phyloP scores from a whole-genome alignment of 2,888 invertebrate genomes.

The Pheosia tremula region DNA sequence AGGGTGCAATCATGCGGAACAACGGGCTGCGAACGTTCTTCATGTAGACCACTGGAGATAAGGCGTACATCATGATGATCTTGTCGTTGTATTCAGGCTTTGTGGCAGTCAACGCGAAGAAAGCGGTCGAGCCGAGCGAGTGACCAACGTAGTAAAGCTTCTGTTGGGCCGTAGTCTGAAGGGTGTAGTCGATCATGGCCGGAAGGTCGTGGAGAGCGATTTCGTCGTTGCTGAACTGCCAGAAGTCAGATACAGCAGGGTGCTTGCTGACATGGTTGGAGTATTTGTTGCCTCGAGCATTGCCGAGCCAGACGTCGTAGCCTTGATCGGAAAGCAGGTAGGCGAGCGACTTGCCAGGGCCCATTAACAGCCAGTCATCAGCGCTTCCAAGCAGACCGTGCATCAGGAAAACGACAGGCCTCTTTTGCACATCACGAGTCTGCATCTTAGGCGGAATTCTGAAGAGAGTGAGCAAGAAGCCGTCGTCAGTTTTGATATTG shows the following conservation, averaged over 20 bases:
- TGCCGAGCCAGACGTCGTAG: slow-evolving; percentile 78
- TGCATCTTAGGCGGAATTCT: slow-evolving; percentile 63
- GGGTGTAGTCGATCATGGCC: slow-evolving; percentile 72
- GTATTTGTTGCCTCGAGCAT: slow-evolving; percentile 73
- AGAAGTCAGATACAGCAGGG: slow-evolving; percentile 66
- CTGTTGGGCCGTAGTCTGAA: slow-evolving; percentile 58
- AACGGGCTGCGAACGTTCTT: slow-evolving; percentile 69
- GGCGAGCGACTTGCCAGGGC: slow-evolving; percentile 80
- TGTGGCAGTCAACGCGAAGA: slow-evolving; percentile 65
- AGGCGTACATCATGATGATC: slow-evolving; percentile 68
- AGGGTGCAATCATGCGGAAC: slow-evolving; percentile 69
- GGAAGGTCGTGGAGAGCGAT: slow-evolving; percentile 73
- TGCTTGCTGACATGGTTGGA: slow-evolving; percentile 68
- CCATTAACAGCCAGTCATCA: slow-evolving; percentile 88
- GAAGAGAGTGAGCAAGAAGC: slow-evolving; percentile 72
- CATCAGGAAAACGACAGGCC: slow-evolving; percentile 81
- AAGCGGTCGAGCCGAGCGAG: slow-evolving; percentile 64
- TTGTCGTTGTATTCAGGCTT: slow-evolving; percentile 71
- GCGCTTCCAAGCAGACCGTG: slow-evolving; percentile 88
- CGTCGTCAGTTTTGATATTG: slow-evolving; percentile 70
- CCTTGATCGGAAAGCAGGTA: slow-evolving; percentile 69
- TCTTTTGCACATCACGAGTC: slow-evolving; percentile 44
- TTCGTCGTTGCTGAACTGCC: slow-evolving; percentile 76
- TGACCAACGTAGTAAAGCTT: slow-evolving; percentile 72
- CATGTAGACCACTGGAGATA: slow-evolving; percentile 78